A percentile compares a stretch with the other conserved stretches of the same genome.
Conservation (phyloP, 2,113 vertebrate species). For the Amblyopsis rosae region DNA sequence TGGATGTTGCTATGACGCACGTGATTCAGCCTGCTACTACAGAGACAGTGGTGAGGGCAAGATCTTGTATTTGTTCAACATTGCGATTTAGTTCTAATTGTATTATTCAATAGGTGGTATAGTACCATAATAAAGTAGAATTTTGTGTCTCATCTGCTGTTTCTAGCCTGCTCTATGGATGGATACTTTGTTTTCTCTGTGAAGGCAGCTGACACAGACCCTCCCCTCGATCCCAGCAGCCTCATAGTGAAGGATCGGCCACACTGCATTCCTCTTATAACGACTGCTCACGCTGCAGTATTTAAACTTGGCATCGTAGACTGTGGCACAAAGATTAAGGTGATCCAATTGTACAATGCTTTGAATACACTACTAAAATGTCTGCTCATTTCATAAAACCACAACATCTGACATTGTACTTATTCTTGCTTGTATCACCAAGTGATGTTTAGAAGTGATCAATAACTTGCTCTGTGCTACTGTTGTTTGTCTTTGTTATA, state of each 20-base stretch:
- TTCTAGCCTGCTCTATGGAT: conserved; percentile 68
- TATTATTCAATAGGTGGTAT: too few species aligned
- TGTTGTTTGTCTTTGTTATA: conserved; percentile 15
- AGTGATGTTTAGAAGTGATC: too few species aligned
- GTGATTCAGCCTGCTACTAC: conserved; percentile 57
- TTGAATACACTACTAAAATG: not conserved
- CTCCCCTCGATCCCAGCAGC: conserved; percentile 32
- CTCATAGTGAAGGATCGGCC: conserved; percentile 57
- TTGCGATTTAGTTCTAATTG: not conserved
- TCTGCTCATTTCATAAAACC: not conserved
- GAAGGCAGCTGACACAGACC: conserved; percentile 33
- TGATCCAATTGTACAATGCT: conserved; percentile 6
- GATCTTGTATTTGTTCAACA: not conserved
- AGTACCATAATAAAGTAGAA: not conserved
- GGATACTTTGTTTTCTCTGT: conserved; percentile 73
- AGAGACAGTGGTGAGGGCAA: conserved; percentile 56
- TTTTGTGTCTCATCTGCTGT: not conserved
- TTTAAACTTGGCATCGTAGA: conserved; percentile 66
- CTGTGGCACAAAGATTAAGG: conserved; percentile 62
- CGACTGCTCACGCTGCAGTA: conserved; percentile 47
- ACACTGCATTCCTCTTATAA: conserved; percentile 52
- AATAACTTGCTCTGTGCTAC: too few species aligned
- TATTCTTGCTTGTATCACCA: too few species aligned
- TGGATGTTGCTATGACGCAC: conserved; percentile 65
- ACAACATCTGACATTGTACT: not conserved